phyloP scores from a whole-genome alignment of 2,888 invertebrate species.

The Aphidius colemani region DNA sequence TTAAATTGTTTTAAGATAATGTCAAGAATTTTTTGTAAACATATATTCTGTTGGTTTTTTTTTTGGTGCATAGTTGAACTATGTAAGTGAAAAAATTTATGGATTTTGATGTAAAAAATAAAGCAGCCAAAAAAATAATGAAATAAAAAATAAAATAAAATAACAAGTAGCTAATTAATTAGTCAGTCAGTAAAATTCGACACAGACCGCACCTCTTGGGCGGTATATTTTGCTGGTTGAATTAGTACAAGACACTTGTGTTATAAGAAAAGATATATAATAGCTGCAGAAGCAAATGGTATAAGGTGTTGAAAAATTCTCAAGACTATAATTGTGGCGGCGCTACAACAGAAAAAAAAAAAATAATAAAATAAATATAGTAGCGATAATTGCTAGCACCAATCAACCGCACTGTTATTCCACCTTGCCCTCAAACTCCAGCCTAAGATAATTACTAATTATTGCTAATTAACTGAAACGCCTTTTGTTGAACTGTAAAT shows the following conservation, averaged over 20 bases:
- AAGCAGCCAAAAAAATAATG: not conserved
- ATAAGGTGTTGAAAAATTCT: too few relatives aligned
- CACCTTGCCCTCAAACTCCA: too few relatives aligned
- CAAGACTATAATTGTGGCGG: too few relatives aligned
- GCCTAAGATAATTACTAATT: conserved; percentile 43
- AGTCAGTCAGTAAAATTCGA: conserved; percentile 41
- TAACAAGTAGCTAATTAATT: conserved; percentile 45
- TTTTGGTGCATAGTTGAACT: too few relatives aligned
- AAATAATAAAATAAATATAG: conserved; percentile 12
- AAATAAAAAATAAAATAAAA: too few relatives aligned
- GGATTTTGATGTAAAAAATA: not conserved
- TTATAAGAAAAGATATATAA: too few relatives aligned
- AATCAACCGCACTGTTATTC: conserved; percentile 22
- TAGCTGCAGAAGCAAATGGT: too few relatives aligned
- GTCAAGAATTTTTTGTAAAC: too few relatives aligned
- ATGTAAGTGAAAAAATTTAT: too few relatives aligned
- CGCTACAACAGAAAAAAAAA: too few relatives aligned
- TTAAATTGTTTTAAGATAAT: too few relatives aligned
- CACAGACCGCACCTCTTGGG: conserved; percentile 15
- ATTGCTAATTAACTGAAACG: conserved; percentile 49
- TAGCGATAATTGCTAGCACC: conserved; percentile 36
- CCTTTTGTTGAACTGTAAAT: conserved; percentile 36
- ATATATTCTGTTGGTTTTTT: too few relatives aligned
- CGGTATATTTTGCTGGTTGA: conserved; percentile 23
- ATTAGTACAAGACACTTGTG: conserved; percentile 25